Base-by-base conservation (phyloP, 2,113 vertebrate species). In the Dermatemys mawii region DNA sequence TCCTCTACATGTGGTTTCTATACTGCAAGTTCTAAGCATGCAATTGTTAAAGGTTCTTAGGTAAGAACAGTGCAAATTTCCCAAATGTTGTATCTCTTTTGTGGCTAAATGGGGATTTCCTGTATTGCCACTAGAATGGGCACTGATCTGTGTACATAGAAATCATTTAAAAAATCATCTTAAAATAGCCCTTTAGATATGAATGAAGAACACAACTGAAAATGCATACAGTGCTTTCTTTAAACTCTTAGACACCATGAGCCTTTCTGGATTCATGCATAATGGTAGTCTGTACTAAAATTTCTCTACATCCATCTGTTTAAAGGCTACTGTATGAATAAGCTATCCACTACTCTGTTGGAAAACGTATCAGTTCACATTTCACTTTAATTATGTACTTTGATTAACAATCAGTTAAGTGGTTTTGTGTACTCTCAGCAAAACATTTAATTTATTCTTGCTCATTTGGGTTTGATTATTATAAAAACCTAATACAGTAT, bases 381-480 rank as follows among this genome's bases (percentile, higher is more conserved):
- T 95, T 95, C 75, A 50, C 83, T 90, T 96, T 92, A 87, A 83
- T 95, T 95, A 88, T 94, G 93, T 85, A 90, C 84, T 70, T 70
- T 90, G 70, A 70, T 96, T 95, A 85, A 81, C 94, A 78, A 60
- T 94, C 76, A 95, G 81, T 70, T 73, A 79, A 86, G 78, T 94
- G 80, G 87, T 93, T 89, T 89, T 14, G 80, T 78, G 90, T 70
- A 91, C 89, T 84, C 63, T 0, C 0, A 93, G 78, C 80, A 91
- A 95, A 78, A 91, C 60, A 67, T 29, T 86, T 80, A 75, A 27
- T 29, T 35, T 93, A 76, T 83, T 75, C 93, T 88, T 92, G 35
- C 35, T 2, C 83, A 41, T 54, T 89, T 79, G 35, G 76, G 84
- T 95, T 88, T 46, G 35, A 89, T 96, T 90, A 50, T 55, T 49